Evolutionary conservation across 1,140 invertebrate species (phyloP), one percentile per base, ranked within the genome.

Genomic region (Conus ventricosus): DNA sequence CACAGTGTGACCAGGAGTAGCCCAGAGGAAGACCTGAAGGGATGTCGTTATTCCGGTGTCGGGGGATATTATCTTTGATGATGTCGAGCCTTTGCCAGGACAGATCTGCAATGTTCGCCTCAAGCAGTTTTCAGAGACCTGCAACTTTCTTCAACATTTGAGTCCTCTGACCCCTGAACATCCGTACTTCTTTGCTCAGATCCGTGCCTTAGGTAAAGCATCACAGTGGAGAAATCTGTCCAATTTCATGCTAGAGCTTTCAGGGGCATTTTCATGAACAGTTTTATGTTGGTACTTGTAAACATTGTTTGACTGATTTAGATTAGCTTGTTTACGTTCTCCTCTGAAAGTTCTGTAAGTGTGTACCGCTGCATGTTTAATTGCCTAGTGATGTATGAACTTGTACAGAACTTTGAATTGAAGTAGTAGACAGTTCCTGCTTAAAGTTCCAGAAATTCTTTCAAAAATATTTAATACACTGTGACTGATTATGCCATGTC

Each of bases 131-230:
- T 93, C 93, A 55, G 93, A 94, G 87, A 94, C 93, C 71, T 93
- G 93, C 88, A 95, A 93, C 55, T 94, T 93, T 86, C 90, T 95
- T 11, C 95, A 95, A 89, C 93, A 93, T 87, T 84, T 91, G 71
- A 89, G 90, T 83, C 94, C 95, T 11, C 89, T 95, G 0, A 93
- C 92, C 6, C 88, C 89, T 87, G 88, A 93, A 54, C 87, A 93
- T 90, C 94, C 94, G n/a, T 95, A 93, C 88, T 95, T 95, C 90
- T 94, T 92, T 93, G 94, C 92, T 71, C 92, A 94, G 75, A 93
- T 95, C 53, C 83, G 90, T 88, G 90, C 93, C 54, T 80, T 95
- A 53, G 91, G 95, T 95, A 91, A 92, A 60, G 57, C 8, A 4
- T 15, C 57, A 60, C 57, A 0, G 39, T 39, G 0, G 39, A 39